Base-by-base conservation (phyloP, 2,888 invertebrate genomes). In the Caenorhabditis wallacei region DNA sequence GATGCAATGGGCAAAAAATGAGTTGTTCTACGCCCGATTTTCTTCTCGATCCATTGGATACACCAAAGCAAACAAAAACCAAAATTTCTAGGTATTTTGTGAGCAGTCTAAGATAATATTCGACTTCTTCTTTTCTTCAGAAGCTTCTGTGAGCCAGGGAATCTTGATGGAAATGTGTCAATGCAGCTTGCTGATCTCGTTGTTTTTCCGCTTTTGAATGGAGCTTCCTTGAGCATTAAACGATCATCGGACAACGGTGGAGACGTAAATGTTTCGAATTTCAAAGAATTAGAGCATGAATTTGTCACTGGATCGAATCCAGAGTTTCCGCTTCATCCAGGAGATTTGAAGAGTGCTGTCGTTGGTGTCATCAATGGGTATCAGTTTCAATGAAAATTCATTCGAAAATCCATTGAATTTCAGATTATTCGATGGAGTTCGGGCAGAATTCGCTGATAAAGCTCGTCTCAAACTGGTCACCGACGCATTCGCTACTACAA, bases 271-370 rank as follows among this genome's bases (percentile, higher is more conserved):
- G 97, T 94, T 92, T 92, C 93, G 0, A 94, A 94, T 16, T 97
- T 95, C 93, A 94, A 95, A 71, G 94, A 95, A 56, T 93, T 98
- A 76, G 96, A 98, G 93, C 93, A 93, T 89, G 95, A 95, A 84
- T 98, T 96, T 94, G 95, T 95, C 0, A 95, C 95, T 8, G 88
- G 88, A 20, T 51, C 79, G 11, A 85, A 87, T 43, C 74, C 86
- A 0, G 70, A 64, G 1, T 85, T 87, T 68, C 86, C 86, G 10
- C 93, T 98, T 71, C 97, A 98, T 93, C 98, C 98, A 24, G 97
- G 95, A 18, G 98, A 98, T 93, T 94, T 99, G 87, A 99, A 99
- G 93, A 94, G 93, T 43, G 94, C 96, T 20, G 96, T 96, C 8
- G 96, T 96, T 92, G 92, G 93, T 82, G 95, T 95, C 90, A 95